Evolutionary conservation across 2,888 invertebrate species (phyloP), one percentile per base, ranked within the genome.

Genomic region (Mesorhabditis spiculigera): DNA sequence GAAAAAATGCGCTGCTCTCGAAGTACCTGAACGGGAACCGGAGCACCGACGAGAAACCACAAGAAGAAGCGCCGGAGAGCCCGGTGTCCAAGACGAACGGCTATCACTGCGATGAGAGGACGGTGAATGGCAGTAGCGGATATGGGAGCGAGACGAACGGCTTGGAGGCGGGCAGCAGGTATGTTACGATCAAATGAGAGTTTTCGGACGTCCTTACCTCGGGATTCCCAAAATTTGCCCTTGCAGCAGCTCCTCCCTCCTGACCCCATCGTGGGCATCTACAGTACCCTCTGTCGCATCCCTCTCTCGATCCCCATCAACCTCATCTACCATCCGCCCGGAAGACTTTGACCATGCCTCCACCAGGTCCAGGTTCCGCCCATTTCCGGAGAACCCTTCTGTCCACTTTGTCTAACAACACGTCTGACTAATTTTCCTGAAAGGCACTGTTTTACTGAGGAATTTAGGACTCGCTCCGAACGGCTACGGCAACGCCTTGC

Each of bases 31-130:
- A 50, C n/a, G 58, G 58, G n/a, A 50, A 50, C n/a, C 10, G 58
- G 58, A n/a, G n/a, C 8, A 50, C n/a, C 10, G 58, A 28, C 28
- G 28, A 28, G 28, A 28, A 28, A 3, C 28, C 28, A 2, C n/a
- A n/a, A n/a, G 58, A 50, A 13, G 58, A 50, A 50, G n/a, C 58
- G 58, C 58, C n/a, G 58, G 58, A 50, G 58, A 50, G 58, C 58
- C 28, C 28, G 28, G 58, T 50, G 8, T n/a, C 58, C 8, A 10
- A 50, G n/a, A 50, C 58, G n/a, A 50, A 50, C n/a, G 58, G 58
- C 10, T 50, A 50, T 50, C 58, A 50, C n/a, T 13, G n/a, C n/a
- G 58, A 50, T 10, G n/a, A 50, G 8, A n/a, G n/a, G n/a, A 50
- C 58, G 58, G 8, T n/a, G 58, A 50, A 13, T 50, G 10, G 58